Conservation (phyloP, 2,888 invertebrate species). For the Melinopterus prodromus region DNA sequence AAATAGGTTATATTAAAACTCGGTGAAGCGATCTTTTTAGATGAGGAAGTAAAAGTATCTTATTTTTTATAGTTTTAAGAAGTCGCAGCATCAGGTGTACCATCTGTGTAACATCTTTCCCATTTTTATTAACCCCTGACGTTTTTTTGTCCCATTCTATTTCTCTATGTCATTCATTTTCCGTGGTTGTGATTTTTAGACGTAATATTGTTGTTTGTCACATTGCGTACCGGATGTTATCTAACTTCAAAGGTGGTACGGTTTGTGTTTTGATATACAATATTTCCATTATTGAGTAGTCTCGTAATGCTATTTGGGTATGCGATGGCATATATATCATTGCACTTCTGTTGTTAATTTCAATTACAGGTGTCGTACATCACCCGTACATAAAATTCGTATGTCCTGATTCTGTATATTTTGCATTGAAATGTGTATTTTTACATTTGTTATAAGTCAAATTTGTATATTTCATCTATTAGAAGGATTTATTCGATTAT, state of each 20-base stretch:
- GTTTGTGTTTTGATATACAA: not conserved
- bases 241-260: not conserved
- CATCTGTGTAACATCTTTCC: conserved; percentile 30
- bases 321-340: not conserved
- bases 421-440: conserved; percentile 32
- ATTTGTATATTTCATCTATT: conserved; percentile 33
- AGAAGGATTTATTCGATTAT: conserved; percentile 28
- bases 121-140: not conserved
- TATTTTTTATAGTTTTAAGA: conserved; percentile 28
- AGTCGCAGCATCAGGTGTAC: conserved; percentile 33
- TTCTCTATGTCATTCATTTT: conserved; percentile 9
- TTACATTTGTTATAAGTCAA: conserved; percentile 35
- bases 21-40: not conserved
- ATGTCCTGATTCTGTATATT: conserved; percentile 13
- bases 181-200: conserved; percentile 33
- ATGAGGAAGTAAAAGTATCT: conserved; percentile 23
- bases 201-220: conserved; percentile 19
- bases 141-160: conserved; percentile 19
- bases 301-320: conserved; percentile 5
- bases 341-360: not conserved
- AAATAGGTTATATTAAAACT: conserved; percentile 21
- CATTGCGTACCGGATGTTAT: not conserved
- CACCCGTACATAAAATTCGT: not conserved
- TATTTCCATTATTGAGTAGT: conserved; percentile 14
- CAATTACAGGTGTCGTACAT: not conserved